Evolutionary conservation across 2,888 invertebrate genomes (phyloP).

Genomic region (Pollenia amentaria): DNA sequence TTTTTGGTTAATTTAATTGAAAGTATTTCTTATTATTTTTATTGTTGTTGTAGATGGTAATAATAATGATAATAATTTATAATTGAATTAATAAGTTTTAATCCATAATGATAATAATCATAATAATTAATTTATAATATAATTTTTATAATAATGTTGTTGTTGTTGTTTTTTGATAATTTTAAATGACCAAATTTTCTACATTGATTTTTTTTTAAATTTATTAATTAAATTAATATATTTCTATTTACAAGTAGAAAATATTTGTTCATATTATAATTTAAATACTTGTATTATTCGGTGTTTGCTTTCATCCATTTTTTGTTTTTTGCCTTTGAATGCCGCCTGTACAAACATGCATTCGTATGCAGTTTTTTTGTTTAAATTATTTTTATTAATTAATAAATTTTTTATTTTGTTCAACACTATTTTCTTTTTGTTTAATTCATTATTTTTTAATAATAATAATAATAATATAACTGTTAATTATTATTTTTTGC

Average conservation of each 20-base stretch:
- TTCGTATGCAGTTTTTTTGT: constrained; percentile 68
- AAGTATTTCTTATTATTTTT: constrained; percentile 26
- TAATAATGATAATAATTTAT: constrained; percentile 72
- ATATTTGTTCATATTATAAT: constrained; percentile 69
- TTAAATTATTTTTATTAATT: constrained; percentile 54
- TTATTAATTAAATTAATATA: constrained; percentile 17
- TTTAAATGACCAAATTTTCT: constrained; percentile 63
- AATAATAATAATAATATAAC: constrained; percentile 67
- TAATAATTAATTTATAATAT: constrained; percentile 52
- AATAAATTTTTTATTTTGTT: constrained; percentile 34
- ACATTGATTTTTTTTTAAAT: constrained; percentile 49
- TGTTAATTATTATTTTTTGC: constrained; percentile 54
- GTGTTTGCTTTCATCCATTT: constrained; percentile 77
- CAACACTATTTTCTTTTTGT: constrained; percentile 57
- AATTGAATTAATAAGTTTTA: constrained; percentile 71
- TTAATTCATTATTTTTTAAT: constrained; percentile 45
- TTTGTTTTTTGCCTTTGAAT: constrained; percentile 74
- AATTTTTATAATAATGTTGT: constrained; percentile 44
- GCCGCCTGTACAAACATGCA: constrained; percentile 74
- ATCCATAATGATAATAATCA: constrained; percentile 56
- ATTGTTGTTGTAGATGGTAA: constrained; percentile 69
- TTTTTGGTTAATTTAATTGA: constrained; percentile 22
- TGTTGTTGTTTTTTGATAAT: constrained; percentile 25
- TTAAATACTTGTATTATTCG: constrained; percentile 76
- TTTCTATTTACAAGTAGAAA: constrained; percentile 73